Base-by-base conservation (phyloP, 1,140 invertebrate species). In the Bombus waltoni region DNA sequence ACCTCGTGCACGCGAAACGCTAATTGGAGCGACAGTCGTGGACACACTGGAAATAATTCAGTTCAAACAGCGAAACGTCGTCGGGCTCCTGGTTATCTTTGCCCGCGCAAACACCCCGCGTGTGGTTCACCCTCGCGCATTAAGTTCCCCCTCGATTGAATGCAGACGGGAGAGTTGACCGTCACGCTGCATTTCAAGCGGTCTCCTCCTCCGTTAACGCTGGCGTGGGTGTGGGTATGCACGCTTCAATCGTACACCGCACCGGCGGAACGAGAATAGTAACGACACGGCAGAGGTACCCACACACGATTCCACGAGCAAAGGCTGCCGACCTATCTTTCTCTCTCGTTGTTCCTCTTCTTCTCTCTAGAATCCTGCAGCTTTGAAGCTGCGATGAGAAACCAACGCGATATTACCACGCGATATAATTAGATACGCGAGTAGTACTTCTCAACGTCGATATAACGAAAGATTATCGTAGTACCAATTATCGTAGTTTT, bases 151-250 rank as follows among this genome's bases (percentile, higher is more conserved):
- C n/a, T 62, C 65, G 79, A 81, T 81, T 81, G 78, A 85, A 85
- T 59, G 71, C 84, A 74, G 71, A 75, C 84, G 59, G 38, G 84
- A 85, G 78, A 81, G 71, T 44, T 85, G 84, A 81, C 79, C 84
- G 84, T 15, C 78, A 70, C 79, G 84, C 71, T 66, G 84, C 79
- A 81, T 85, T 85, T 85, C 84, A 74, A 85, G n/a, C 84, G 71
- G 22, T 38, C 71, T n/a, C 28, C 75, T 42, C 75, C 38, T 22
- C 28, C 42, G 65, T 35, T 35, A 66, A 66, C 47, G 78, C 62
- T 18, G 8, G 71, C 40, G 28, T 13, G 44, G 25, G 78, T 72
- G 84, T 85, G 79, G 78, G 79, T 85, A 62, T 68, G 62, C 57
- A 42, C 57, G 75, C 78, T 81, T 85, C 25, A 85, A 68, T 81